phyloP scores from a whole-genome alignment of 2,113 vertebrate species.

The Tragelaphus buxtoni region DNA sequence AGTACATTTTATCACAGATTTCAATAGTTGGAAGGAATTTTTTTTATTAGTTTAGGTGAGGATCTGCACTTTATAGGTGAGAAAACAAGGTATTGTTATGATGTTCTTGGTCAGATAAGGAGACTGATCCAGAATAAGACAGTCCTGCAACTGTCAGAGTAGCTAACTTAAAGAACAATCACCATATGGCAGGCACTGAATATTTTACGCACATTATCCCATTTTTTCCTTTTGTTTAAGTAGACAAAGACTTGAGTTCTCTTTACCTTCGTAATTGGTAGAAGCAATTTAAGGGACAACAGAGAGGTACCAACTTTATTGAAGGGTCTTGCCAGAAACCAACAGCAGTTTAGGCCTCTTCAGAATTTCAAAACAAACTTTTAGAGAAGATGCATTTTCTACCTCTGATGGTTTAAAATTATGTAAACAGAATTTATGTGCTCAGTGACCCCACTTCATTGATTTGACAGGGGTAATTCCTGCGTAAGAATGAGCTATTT shows the following conservation, averaged over 20 bases:
- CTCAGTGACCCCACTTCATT: conserved; percentile 28
- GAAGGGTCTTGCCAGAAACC: neutral
- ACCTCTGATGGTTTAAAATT: conserved; percentile 1
- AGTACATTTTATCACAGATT: neutral
- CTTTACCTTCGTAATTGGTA: neutral
- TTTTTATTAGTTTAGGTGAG: neutral
- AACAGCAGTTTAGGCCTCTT: neutral
- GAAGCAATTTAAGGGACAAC: neutral
- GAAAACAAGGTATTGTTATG: neutral
- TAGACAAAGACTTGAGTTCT: neutral
- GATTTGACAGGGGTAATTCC: conserved; percentile 50
- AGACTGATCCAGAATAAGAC: neutral
- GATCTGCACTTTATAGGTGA: neutral
- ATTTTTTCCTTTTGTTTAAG: neutral
- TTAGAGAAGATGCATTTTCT: neutral
- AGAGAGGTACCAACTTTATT: neutral
- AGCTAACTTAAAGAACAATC: neutral
- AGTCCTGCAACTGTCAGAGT: too few relatives aligned
- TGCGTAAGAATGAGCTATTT: neutral
- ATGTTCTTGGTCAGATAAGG: neutral
- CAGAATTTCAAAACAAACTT: conserved; percentile 28
- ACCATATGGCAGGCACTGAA: fast-evolving
- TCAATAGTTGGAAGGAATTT: neutral
- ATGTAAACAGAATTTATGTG: conserved; percentile 47
- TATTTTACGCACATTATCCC: neutral